phyloP scores from a whole-genome alignment of 2,113 vertebrate genomes.

The Prinia subflava region DNA sequence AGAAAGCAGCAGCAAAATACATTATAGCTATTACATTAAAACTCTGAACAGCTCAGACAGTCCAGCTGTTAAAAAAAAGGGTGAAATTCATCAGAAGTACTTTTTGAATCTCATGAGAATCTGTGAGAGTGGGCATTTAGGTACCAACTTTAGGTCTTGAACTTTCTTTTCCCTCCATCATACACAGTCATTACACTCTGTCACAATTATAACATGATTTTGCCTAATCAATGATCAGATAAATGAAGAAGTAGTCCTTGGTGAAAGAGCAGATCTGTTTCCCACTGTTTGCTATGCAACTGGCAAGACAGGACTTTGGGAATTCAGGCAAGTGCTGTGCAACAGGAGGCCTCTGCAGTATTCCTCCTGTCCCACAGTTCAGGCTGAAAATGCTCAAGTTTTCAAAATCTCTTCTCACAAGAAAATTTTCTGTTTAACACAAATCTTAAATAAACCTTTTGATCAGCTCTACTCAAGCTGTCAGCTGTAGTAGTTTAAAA shows the following conservation, averaged over 20 bases:
- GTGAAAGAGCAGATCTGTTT: not conserved
- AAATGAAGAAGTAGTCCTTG: not conserved
- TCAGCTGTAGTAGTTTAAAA: not conserved
- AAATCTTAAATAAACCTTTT: not conserved
- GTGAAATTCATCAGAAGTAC: not conserved
- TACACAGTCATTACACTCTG: not conserved
- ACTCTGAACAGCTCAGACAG: not conserved
- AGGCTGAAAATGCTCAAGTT: not conserved
- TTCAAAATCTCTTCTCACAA: not conserved
- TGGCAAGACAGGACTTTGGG: fast-evolving
- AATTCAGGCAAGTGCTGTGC: not conserved
- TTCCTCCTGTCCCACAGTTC: not conserved
- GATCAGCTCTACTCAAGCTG: not conserved
- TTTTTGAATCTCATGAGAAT: not conserved
- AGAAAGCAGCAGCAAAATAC: slow-evolving; percentile 5
- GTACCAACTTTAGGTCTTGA: not conserved
- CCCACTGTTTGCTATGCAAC: not conserved
- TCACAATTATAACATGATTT: not conserved
- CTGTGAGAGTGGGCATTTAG: not conserved
- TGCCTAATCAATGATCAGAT: not conserved
- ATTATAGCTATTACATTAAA: not conserved
- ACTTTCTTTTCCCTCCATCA: not conserved
- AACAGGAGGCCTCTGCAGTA: not conserved
- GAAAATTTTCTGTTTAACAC: not conserved
- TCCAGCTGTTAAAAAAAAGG: not conserved